Conservation (phyloP, 2,113 vertebrate species). For the Cyanoramphus novaezelandiae region DNA sequence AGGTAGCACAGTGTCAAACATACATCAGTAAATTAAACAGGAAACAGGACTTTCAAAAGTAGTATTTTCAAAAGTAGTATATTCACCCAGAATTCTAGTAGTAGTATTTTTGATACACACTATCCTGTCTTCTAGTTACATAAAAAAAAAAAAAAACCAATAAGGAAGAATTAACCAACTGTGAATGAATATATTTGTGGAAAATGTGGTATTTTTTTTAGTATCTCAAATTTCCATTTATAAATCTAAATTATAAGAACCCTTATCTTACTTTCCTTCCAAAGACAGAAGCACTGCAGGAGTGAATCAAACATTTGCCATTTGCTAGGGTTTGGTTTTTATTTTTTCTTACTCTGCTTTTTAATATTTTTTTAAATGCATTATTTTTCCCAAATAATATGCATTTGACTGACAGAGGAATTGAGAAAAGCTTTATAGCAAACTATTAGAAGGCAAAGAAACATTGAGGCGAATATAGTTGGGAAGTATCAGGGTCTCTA, state of each 20-base stretch:
- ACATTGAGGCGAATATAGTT: background rate
- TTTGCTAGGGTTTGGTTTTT: background rate
- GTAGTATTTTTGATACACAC: background rate
- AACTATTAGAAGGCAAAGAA: background rate
- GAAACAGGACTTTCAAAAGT: background rate
- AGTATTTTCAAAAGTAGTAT: background rate
- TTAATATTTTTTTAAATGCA: background rate
- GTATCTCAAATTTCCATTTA: background rate
- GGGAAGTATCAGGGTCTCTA: background rate
- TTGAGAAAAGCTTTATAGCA: background rate
- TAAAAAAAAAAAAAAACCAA: background rate
- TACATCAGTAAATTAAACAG: background rate
- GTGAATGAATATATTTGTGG: background rate
- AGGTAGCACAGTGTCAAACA: background rate
- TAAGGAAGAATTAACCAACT: background rate
- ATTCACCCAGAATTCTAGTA: background rate
- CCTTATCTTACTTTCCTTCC: background rate
- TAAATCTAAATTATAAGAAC: background rate
- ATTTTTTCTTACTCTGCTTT: background rate
- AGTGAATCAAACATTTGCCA: background rate
- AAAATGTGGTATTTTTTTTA: background rate
- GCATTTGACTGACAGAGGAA: background rate
- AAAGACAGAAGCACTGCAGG: background rate
- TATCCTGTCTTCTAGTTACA: background rate
- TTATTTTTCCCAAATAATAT: background rate